These are phyloP conservation scores for Notocelia uddmanniana DNA, from an alignment of 2,888 invertebrate genomes.

Conservation along the genomic window DNA sequence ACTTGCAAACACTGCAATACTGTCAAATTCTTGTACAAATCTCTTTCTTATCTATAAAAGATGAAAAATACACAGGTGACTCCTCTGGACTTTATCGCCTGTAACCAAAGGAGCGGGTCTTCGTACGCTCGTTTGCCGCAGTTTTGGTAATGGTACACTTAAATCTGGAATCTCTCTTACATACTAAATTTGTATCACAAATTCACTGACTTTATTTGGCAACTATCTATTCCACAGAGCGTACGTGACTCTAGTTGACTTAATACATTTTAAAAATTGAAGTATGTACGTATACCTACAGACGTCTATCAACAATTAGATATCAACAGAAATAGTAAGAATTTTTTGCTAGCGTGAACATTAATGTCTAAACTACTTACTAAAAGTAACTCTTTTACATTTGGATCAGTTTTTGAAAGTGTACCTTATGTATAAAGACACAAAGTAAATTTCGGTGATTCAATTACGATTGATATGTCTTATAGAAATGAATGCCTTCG, in stretches of 20 bases:
- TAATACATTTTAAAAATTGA: background rate
- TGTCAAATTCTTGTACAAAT: too few relatives aligned
- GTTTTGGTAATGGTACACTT: too few relatives aligned
- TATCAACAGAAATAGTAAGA: conserved; percentile 5
- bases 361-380: background rate
- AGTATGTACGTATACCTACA: background rate
- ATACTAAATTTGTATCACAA: too few relatives aligned
- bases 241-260: conserved; percentile 6
- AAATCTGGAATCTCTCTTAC: too few relatives aligned
- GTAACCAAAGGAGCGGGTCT: too few relatives aligned
- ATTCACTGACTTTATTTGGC: background rate
- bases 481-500: background rate
- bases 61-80: too few relatives aligned
- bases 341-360: background rate
- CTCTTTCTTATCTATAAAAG: too few relatives aligned
- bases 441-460: background rate
- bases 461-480: background rate
- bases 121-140: too few relatives aligned
- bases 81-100: too few relatives aligned
- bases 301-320: background rate
- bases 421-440: background rate
- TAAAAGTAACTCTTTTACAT: background rate
- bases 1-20: too few relatives aligned
- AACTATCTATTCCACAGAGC: background rate
- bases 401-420: background rate